These are phyloP conservation scores for Micrasema longulum DNA, from an alignment of 1,140 invertebrate species.

Conservation along the genomic window DNA sequence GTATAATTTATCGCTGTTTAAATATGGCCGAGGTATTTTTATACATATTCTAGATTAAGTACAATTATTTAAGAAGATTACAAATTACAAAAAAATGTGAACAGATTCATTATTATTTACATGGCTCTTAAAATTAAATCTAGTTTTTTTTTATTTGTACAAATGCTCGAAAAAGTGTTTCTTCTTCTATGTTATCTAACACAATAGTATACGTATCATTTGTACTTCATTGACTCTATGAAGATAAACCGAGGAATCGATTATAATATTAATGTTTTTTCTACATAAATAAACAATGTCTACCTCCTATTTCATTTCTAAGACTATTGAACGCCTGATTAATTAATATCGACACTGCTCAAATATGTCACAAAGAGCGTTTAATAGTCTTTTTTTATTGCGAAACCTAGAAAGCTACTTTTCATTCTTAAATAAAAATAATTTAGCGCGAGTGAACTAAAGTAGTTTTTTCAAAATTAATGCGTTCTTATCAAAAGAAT, in stretches of 20 bases:
- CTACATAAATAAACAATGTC: background rate
- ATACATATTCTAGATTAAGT: slow-evolving; percentile 28
- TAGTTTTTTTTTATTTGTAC: slow-evolving; percentile 42
- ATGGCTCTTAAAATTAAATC: slow-evolving; percentile 31
- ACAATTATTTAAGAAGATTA: slow-evolving; percentile 37
- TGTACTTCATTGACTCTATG: slow-evolving; percentile 51
- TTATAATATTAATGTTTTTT: background rate
- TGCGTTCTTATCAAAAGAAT: too few species aligned
- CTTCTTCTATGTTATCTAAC: slow-evolving; percentile 16
- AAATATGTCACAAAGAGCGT: too few species aligned
- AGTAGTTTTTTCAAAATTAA: too few species aligned
- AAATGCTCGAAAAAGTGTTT: slow-evolving; percentile 38
- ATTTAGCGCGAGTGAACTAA: too few species aligned
- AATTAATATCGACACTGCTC: too few species aligned
- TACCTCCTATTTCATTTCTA: too few species aligned
- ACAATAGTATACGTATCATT: slow-evolving; percentile 45
- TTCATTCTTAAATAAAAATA: too few species aligned
- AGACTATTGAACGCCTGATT: too few species aligned
- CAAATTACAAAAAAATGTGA: slow-evolving; percentile 6
- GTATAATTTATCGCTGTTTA: slow-evolving; percentile 19
- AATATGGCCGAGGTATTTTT: slow-evolving; percentile 39
- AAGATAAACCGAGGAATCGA: slow-evolving; percentile 14
- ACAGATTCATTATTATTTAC: slow-evolving; percentile 29
- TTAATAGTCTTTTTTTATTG: too few species aligned
- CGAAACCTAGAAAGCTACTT: too few species aligned